Conservation (phyloP, 64 coral and sea anemone species). For the Porites lutea region DNA sequence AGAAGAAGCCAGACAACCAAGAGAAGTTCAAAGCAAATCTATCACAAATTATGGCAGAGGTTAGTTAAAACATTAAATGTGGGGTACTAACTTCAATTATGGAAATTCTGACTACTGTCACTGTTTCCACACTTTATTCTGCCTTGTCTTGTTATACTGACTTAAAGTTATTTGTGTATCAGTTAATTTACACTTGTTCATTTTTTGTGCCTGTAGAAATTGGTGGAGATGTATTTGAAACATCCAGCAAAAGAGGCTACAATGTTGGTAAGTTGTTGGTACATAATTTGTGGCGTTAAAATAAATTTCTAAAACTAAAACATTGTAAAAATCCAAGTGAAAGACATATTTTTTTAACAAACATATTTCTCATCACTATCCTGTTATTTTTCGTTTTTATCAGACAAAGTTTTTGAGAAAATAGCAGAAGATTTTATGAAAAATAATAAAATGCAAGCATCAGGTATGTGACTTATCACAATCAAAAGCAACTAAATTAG, state of each 20-base stretch:
- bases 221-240: conserved; percentile 88
- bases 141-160: too few species aligned
- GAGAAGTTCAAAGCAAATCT: conserved; percentile 77
- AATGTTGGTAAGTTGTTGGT: conserved; percentile 79
- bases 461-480: conserved; percentile 32
- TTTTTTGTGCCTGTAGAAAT: conserved; percentile 13
- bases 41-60: conserved; percentile 90
- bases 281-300: too few species aligned
- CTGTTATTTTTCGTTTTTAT: neutral
- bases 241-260: conserved; percentile 92
- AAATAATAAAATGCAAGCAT: conserved; percentile 7
- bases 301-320: too few species aligned
- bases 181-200: too few species aligned
- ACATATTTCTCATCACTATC: neutral
- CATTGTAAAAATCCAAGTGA: too few species aligned
- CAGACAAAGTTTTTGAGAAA: conserved; percentile 81
- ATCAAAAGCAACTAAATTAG: too few species aligned
- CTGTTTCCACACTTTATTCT: too few species aligned
- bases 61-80: neutral
- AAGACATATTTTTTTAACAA: too few species aligned
- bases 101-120: too few species aligned
- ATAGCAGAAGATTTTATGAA: conserved; percentile 85
- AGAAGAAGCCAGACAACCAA: conserved; percentile 77
- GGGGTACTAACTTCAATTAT: too few species aligned
- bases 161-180: too few species aligned